A percentile compares a stretch with the other conserved stretches of the same genome.
Evolutionary conservation across 2,113 vertebrate species (phyloP).

Genomic region (Tragelaphus buxtoni): DNA sequence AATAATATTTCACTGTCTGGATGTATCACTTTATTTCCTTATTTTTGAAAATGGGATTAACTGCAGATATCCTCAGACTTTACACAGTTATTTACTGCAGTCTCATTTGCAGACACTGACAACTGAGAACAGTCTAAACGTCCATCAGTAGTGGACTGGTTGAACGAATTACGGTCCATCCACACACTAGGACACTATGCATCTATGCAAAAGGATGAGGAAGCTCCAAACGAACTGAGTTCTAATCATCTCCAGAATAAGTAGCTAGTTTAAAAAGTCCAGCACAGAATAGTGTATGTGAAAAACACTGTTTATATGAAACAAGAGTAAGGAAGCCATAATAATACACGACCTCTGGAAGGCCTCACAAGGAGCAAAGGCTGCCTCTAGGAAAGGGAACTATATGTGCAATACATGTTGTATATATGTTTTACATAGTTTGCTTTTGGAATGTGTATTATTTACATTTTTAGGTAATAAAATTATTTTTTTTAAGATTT

Average conservation of each 20-base stretch:
- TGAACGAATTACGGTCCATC: not conserved
- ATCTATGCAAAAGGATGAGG: not conserved
- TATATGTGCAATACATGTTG: not conserved
- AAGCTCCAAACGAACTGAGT: rapidly evolving
- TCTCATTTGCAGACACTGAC: not conserved
- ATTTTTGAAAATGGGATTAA: not conserved
- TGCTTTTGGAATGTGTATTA: not conserved
- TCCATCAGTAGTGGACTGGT: not conserved
- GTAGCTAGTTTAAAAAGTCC: not conserved
- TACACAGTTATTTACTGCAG: not conserved
- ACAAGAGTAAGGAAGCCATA: not conserved
- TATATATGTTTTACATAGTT: not conserved
- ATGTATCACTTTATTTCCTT: not conserved
- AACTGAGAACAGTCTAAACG: not conserved
- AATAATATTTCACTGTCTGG: not conserved
- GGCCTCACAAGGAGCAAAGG: not conserved
- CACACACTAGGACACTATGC: rapidly evolving
- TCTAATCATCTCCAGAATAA: not conserved
- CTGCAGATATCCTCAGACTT: not conserved
- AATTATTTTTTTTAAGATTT: not conserved
- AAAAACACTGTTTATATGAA: not conserved
- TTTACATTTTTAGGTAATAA: not conserved
- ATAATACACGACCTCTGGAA: not conserved
- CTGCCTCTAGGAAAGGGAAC: not conserved
- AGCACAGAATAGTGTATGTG: not conserved